Base-by-base conservation (phyloP, 2,113 vertebrate genomes). In the Puma concolor region DNA sequence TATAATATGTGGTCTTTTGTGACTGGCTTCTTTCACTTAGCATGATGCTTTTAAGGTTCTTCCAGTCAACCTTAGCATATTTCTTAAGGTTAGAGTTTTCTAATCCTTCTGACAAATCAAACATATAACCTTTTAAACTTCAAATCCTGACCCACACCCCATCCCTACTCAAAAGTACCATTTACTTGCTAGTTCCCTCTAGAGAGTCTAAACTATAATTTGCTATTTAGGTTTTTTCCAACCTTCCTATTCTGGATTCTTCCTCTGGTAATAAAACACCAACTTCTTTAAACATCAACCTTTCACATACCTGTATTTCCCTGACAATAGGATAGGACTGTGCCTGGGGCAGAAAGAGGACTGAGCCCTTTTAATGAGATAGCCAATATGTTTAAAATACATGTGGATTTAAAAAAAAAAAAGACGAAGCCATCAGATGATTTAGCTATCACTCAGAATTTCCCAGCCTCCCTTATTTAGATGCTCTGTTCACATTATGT, bases 51-150 rank as follows among this genome's bases (percentile, higher is more conserved):
- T 89, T 25, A 89, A 82, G 11, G 23, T 23, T 86, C 57, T 50
- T 38, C 72, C 36, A 85, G 23, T 67, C 72, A 48, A 82, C 38
- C 38, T 93, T 54, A 52, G 48, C 52, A 5, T 54, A 52, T 66
- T 76, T 57, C 95, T 96, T 10, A 57, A n/a, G 41, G 23, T 2
- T 48, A 36, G 44, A 64, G 36, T 97, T 98, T 97, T 91, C 97
- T 97, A 95, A 97, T 66, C 69, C 96, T 96, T 95, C 66, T n/a
- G 0, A 74, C 64, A 97, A 98, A 95, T 95, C 97, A 98, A 89
- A 98, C 97, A 97, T 15, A 33, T 5, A 67, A 90, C 66, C 97
- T 98, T 98, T 97, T 93, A 80, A 94, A 87, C 71, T 92, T 80
- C 82, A 77, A 94, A 89, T 50, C 60, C 77, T 88, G 76, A 93